phyloP scores from a whole-genome alignment of 2,888 invertebrate species.

The Ophion obscuratus region DNA sequence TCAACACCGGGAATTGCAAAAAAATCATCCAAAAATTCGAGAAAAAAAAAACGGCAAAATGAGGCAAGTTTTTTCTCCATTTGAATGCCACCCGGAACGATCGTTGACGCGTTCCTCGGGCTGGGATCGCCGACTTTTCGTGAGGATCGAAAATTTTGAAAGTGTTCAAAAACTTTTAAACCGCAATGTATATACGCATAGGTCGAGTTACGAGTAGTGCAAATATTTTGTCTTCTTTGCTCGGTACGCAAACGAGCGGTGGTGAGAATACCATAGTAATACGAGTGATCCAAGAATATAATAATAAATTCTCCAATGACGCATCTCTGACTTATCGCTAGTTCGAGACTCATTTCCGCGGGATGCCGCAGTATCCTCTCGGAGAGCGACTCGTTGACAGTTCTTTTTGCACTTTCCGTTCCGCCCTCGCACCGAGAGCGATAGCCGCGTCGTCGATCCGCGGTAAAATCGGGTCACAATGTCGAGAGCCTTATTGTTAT shows the following conservation, averaged over 20 bases:
- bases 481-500: conserved; percentile 31
- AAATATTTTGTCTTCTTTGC: conserved; percentile 24
- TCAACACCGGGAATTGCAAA: not conserved
- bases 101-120: not conserved
- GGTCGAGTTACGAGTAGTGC: conserved; percentile 6
- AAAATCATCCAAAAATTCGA: not conserved
- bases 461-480: conserved; percentile 14
- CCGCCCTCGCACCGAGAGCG: not conserved
- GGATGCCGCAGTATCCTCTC: conserved; percentile 78
- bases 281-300: conserved; percentile 38
- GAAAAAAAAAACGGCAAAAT: not conserved
- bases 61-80: no score
- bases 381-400: conserved; percentile 36
- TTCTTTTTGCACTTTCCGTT: conserved; percentile 11
- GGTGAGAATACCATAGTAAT: conserved; percentile 43
- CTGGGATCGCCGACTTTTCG: not conserved
- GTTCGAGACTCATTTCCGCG: conserved; percentile 74
- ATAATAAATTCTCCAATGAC: conserved; percentile 71
- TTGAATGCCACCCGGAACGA: not conserved
- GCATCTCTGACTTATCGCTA: conserved; percentile 75
- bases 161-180: not conserved
- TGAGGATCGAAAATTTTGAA: not conserved
- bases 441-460: not conserved
- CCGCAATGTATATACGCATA: not conserved
- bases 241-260: not conserved